Evolutionary conservation across 1,140 invertebrate species (phyloP).

Genomic region (Copidosoma floridanum): DNA sequence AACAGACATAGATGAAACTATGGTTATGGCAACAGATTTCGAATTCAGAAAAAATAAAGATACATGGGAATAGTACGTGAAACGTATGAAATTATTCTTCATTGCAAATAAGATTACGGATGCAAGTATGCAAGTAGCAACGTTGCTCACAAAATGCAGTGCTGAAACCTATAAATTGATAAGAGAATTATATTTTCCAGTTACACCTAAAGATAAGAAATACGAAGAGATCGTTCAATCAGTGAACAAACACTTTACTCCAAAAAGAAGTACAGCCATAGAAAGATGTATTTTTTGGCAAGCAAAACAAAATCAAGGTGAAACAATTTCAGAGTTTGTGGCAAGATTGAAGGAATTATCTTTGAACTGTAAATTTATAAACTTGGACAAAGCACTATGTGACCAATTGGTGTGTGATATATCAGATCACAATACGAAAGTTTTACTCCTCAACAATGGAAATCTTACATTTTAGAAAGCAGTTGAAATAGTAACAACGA

Average conservation of each 20-base stretch:
- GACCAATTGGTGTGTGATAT: constrained; percentile 16
- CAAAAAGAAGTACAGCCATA: constrained; percentile 35
- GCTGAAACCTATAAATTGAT: constrained; percentile 36
- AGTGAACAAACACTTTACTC: constrained; percentile 34
- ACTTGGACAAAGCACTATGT: constrained; percentile 11
- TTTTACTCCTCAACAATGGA: constrained; percentile 2
- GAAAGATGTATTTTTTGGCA: constrained; percentile 40
- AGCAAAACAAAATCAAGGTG: constrained; percentile 31
- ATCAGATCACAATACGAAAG: constrained; percentile 8
- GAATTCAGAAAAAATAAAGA: background rate
- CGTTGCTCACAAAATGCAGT: constrained; percentile 36
- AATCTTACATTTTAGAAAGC: constrained; percentile 12
- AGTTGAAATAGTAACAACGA: constrained; percentile 1
- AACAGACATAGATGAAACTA: no score
- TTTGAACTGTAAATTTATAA: constrained; percentile 24
- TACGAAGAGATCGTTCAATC: constrained; percentile 28
- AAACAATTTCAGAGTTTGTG: constrained; percentile 33
- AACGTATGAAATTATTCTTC: constrained; percentile 37
- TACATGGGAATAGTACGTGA: constrained; percentile 26
- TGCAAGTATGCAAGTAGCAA: constrained; percentile 31
- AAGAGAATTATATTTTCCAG: constrained; percentile 34
- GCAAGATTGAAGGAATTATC: constrained; percentile 36
- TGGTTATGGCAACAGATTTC: no score
- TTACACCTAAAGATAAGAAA: constrained; percentile 33
- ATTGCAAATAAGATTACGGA: constrained; percentile 32